Conservation (phyloP, 2,113 vertebrate genomes). For the Anas platyrhynchos region DNA sequence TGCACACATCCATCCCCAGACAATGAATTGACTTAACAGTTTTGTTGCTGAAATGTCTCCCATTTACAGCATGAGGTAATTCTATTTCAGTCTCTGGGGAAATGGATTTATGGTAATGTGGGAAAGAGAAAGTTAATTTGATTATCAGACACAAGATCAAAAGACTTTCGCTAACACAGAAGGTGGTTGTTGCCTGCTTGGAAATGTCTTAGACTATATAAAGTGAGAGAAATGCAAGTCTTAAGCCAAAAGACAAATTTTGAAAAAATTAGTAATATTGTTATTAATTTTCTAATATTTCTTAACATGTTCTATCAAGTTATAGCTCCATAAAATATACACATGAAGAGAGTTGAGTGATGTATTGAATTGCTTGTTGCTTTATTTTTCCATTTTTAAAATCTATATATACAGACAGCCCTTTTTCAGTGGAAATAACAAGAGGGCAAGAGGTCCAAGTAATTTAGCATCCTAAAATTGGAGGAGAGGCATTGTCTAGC, state of each 20-base stretch:
- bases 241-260: background rate
- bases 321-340: background rate
- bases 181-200: background rate
- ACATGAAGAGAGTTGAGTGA: background rate
- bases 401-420: background rate
- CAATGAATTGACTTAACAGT: background rate
- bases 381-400: background rate
- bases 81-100: background rate
- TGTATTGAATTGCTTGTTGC: background rate
- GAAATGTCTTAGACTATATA: background rate
- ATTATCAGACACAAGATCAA: background rate
- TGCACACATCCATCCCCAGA: background rate
- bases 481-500: background rate
- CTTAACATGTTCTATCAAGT: background rate
- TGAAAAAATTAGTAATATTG: background rate
- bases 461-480: background rate
- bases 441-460: slow-evolving; percentile 2
- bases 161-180: background rate
- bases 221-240: background rate
- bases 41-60: background rate
- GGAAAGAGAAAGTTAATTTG: slow-evolving; percentile 33
- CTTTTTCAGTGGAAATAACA: background rate
- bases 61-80: slow-evolving; percentile 12
- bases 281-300: background rate
- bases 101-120: slow-evolving; percentile 21